Evolutionary conservation across 2,797 vertebrate species (phyloP).

Genomic region (Malurus splendens): DNA sequence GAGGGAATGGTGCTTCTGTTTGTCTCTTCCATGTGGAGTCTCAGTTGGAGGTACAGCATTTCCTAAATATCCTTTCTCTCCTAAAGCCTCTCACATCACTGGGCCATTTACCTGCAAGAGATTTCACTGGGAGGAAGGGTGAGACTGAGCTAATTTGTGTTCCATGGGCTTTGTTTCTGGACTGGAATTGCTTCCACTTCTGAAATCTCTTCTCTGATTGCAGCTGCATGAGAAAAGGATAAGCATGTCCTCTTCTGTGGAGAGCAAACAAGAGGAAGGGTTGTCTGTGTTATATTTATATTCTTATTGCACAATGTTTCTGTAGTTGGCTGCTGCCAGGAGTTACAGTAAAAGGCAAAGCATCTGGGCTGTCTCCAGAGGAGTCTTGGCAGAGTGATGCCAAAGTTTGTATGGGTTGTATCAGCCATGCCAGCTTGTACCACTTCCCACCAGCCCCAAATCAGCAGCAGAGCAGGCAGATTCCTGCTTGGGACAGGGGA

Average conservation of each 20-base stretch:
- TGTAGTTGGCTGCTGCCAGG: not conserved
- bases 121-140: not conserved
- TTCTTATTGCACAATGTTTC: not conserved
- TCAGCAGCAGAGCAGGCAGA: not conserved
- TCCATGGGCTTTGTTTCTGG: not conserved
- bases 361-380: not conserved
- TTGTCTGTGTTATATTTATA: not conserved
- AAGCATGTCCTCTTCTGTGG: not conserved
- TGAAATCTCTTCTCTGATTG: not conserved
- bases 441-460: not conserved
- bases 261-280: not conserved
- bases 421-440: not conserved
- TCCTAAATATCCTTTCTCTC: not conserved
- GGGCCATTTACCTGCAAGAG: accelerated
- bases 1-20: not conserved
- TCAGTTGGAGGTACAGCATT: not conserved
- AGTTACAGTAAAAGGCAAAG: not conserved
- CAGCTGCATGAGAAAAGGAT: not conserved
- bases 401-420: not conserved
- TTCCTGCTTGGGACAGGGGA: not conserved
- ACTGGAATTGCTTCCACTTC: not conserved
- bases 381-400: not conserved
- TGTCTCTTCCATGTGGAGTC: not conserved
- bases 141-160: not conserved
- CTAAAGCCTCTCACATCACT: not conserved